phyloP scores from a whole-genome alignment of 2,797 vertebrate genomes.

The Microtus obscurus region DNA sequence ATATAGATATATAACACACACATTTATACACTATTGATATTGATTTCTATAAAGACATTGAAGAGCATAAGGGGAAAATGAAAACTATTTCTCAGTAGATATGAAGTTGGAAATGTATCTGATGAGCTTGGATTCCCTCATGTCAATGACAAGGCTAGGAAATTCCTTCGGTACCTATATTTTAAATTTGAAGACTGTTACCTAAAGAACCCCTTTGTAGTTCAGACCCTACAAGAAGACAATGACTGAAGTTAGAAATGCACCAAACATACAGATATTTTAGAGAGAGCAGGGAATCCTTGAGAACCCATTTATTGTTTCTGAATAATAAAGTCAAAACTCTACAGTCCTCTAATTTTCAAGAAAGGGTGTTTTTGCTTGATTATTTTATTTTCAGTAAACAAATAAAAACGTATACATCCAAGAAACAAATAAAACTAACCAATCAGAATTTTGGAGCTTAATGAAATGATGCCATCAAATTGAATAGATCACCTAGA shows the following conservation, averaged over 20 bases:
- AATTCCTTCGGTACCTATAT: neutral
- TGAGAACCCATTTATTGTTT: neutral
- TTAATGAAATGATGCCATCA: neutral
- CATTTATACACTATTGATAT: neutral
- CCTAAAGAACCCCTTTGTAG: neutral
- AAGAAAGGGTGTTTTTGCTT: neutral
- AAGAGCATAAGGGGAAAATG: neutral
- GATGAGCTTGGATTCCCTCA: neutral
- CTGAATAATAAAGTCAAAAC: slow-evolving; percentile 10
- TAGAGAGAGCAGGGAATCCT: neutral
- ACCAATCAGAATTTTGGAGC: neutral
- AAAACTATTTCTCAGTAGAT: neutral
- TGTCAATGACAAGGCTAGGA: neutral
- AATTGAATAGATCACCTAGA: neutral
- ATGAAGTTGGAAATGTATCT: neutral
- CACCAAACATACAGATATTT: neutral
- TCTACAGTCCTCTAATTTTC: neutral
- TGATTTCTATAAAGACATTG: neutral
- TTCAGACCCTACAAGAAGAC: neutral
- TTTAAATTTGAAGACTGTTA: neutral
- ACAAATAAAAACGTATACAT: neutral
- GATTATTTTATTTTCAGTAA: neutral
- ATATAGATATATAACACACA: too few relatives aligned
- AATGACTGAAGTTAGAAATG: neutral
- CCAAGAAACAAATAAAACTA: slow-evolving; percentile 22